phyloP scores from a whole-genome alignment of 1,140 invertebrate genomes.

The Bombus picipes region DNA sequence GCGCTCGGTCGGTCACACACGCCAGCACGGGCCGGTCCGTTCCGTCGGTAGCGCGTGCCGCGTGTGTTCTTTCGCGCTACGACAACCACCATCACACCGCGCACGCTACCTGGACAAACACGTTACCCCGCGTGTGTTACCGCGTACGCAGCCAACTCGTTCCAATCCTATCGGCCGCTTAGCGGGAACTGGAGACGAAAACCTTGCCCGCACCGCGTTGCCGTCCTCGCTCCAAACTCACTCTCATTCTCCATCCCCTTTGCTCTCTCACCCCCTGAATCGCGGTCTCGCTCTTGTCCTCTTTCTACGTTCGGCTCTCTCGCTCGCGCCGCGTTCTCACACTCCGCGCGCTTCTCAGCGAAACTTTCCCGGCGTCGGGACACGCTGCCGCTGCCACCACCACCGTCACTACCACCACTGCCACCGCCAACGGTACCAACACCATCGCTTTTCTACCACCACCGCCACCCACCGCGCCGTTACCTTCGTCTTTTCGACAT shows the following conservation, averaged over 20 bases:
- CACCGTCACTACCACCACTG: slow-evolving; percentile 21
- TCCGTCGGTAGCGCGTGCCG: slow-evolving; percentile 58
- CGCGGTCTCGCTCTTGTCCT: slow-evolving; percentile 56
- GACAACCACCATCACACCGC: slow-evolving; percentile 53
- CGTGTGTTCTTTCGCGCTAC: slow-evolving; percentile 55
- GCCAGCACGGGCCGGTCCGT: slow-evolving; percentile 47
- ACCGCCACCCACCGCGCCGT: slow-evolving; percentile 25
- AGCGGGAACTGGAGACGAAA: slow-evolving; percentile 80
- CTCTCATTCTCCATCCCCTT: slow-evolving; percentile 47
- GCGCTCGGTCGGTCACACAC: slow-evolving; percentile 46
- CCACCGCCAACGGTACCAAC: slow-evolving; percentile 46
- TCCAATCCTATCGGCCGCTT: slow-evolving; percentile 80
- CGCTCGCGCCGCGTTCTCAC: slow-evolving; percentile 61
- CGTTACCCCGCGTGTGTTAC: slow-evolving; percentile 61
- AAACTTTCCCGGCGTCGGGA: slow-evolving; percentile 77
- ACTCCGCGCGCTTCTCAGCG: slow-evolving; percentile 67
- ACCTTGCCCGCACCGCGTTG: slow-evolving; percentile 71
- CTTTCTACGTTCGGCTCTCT: slow-evolving; percentile 47
- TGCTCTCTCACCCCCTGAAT: slow-evolving; percentile 5
- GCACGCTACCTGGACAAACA: slow-evolving; percentile 64
- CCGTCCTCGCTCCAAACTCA: slow-evolving; percentile 69
- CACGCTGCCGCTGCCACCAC: slow-evolving; percentile 64
- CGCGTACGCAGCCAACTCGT: slow-evolving; percentile 63
- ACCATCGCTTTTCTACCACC: slow-evolving; percentile 33
- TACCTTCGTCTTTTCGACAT: slow-evolving; percentile 60